Percentiles rank a stretch among this genome's conserved stretches.
Conservation (phyloP, 2,888 invertebrate genomes). For the Ariolimax columbianus region DNA sequence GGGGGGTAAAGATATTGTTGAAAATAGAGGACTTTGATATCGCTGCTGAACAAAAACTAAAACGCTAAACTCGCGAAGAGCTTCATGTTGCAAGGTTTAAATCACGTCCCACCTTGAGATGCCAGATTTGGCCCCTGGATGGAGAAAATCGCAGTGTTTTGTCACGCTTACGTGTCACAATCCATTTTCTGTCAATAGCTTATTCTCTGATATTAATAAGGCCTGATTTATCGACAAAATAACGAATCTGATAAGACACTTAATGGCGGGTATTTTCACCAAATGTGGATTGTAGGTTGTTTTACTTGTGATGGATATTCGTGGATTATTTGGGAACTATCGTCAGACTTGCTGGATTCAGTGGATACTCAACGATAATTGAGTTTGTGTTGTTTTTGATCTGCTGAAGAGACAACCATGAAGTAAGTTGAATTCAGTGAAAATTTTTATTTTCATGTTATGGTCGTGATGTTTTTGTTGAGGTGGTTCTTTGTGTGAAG, state of each 20-base stretch:
- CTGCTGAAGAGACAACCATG: background rate
- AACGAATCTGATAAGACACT: background rate
- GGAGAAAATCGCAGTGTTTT: background rate
- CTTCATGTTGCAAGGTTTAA: too few species aligned
- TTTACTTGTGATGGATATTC: background rate
- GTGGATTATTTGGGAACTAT: background rate
- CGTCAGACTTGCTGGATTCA: background rate
- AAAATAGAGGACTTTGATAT: too few species aligned
- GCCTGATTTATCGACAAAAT: background rate
- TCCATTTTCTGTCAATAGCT: background rate
- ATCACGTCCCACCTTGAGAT: background rate
- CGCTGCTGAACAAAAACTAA: too few species aligned
- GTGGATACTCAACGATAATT: background rate
- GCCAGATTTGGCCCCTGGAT: background rate
- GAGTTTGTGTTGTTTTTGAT: background rate
- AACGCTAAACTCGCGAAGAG: too few species aligned
- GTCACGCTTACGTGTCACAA: too few species aligned
- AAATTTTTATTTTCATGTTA: too few species aligned
- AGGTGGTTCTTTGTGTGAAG: too few species aligned
- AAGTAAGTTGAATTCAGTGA: slow-evolving; percentile 8
- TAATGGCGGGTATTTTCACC: background rate
- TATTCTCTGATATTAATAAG: background rate
- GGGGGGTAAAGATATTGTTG: too few species aligned
- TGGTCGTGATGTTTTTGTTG: too few species aligned
- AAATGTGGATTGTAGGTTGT: background rate